These are phyloP conservation scores for Mormyrops attenuatus DNA, from an alignment of 2,797 vertebrate genomes.

Conservation along the genomic window DNA sequence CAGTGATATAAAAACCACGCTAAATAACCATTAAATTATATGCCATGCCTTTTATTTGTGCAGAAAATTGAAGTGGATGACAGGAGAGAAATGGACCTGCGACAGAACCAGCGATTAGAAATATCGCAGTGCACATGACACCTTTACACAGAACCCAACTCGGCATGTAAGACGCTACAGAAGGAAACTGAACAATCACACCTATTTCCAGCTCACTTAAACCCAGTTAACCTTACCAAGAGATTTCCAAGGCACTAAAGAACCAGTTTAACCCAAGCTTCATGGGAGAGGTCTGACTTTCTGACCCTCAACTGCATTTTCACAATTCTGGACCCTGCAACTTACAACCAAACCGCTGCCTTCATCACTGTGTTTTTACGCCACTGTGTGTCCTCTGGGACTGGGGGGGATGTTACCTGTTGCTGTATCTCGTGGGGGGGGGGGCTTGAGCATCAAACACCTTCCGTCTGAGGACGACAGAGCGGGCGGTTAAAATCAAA, in stretches of 20 bases:
- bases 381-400: neutral
- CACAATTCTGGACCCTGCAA: neutral
- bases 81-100: neutral
- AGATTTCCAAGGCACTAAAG: conserved; percentile 36
- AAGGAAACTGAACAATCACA: conserved; percentile 23
- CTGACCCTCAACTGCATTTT: neutral
- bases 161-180: neutral
- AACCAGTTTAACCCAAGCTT: conserved; percentile 10
- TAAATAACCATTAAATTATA: conserved; percentile 1
- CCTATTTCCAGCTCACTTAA: conserved; percentile 39
- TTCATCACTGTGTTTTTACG: neutral
- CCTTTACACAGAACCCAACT: neutral
- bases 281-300: neutral
- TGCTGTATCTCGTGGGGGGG: neutral
- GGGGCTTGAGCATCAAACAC: neutral
- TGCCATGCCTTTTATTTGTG: neutral
- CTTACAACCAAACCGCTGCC: neutral
- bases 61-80: neutral
- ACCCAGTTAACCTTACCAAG: conserved; percentile 39
- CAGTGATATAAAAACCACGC: neutral
- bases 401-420: neutral
- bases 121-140: neutral
- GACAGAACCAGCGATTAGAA: neutral
- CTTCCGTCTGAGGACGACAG: neutral
- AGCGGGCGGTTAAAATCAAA: conserved; percentile 56